Evolutionary conservation across 2,797 vertebrate species (phyloP).

Genomic region (Meriones psammophilus): DNA sequence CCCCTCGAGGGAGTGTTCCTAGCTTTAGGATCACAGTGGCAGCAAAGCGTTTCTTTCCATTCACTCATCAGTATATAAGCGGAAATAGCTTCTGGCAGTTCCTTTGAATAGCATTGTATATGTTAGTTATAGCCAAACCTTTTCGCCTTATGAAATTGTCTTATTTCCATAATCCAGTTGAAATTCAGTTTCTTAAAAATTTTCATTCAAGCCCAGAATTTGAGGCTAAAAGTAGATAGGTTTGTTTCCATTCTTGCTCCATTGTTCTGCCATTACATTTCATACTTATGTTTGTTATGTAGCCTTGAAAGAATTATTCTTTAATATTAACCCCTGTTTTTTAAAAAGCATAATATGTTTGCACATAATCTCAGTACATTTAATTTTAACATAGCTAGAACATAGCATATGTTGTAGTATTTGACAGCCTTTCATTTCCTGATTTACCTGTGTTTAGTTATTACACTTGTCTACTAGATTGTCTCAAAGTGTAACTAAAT

Average conservation of each 20-base stretch:
- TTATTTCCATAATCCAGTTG: constrained; percentile 38
- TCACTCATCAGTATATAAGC: not conserved
- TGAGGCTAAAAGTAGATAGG: not conserved
- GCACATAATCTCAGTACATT: not conserved
- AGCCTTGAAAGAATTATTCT: constrained; percentile 33
- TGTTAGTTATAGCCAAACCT: constrained; percentile 5
- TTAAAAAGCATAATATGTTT: not conserved
- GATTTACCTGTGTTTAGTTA: not conserved
- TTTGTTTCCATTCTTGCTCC: constrained; percentile 21
- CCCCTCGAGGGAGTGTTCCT: not conserved
- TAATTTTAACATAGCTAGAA: constrained; percentile 40
- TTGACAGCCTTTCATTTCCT: constrained; percentile 57
- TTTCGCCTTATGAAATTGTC: constrained; percentile 35
- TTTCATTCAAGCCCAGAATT: constrained; percentile 31
- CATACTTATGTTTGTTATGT: constrained; percentile 26
- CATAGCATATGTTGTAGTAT: not conserved
- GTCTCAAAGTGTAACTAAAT: not conserved
- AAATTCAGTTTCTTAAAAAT: constrained; percentile 48
- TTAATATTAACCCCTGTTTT: constrained; percentile 50
- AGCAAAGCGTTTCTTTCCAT: not conserved
- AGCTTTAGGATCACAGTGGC: not conserved
- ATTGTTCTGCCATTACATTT: constrained; percentile 20
- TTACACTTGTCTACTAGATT: constrained; percentile 46
- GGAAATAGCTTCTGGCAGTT: not conserved
- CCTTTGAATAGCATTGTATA: not conserved